Evolutionary conservation across 2,888 invertebrate species (phyloP).

Genomic region (Agriopis aurantiaria): DNA sequence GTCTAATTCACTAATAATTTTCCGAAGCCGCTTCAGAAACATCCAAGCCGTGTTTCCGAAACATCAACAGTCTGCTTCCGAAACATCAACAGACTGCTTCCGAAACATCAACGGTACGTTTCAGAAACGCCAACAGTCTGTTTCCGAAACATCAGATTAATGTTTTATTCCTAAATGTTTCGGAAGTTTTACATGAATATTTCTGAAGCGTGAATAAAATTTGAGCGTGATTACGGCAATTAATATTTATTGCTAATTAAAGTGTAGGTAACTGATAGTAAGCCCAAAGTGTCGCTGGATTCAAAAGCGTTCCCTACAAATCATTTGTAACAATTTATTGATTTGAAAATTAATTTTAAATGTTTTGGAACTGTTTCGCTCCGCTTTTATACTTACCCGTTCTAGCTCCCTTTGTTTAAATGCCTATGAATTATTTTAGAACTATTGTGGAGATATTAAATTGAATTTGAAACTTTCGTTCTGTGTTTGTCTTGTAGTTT

Average conservation of each 20-base stretch:
- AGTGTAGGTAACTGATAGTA: conserved; percentile 6
- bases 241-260: not conserved
- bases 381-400: conserved; percentile 60
- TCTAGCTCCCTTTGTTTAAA: conserved; percentile 70
- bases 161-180: too few species aligned
- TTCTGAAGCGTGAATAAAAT: too few species aligned
- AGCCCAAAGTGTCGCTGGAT: conserved; percentile 33
- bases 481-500: conserved; percentile 76
- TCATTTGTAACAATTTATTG: conserved; percentile 42
- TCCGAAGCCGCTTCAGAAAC: too few species aligned
- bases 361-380: conserved; percentile 51
- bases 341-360: conserved; percentile 46
- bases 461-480: conserved; percentile 83
- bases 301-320: conserved; percentile 32
- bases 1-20: too few species aligned
- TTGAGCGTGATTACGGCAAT: too few species aligned
- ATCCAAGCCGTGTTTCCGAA: too few species aligned
- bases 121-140: too few species aligned
- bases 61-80: too few species aligned
- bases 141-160: too few species aligned
- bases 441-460: conserved; percentile 84
- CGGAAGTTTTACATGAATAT: too few species aligned
- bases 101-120: not conserved
- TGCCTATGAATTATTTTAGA: conserved; percentile 77
- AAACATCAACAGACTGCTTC: not conserved